Percentiles rank a stretch among this genome's conserved stretches.
Evolutionary conservation across 2,797 vertebrate species (phyloP).

Genomic region (Amblyraja radiata): DNA sequence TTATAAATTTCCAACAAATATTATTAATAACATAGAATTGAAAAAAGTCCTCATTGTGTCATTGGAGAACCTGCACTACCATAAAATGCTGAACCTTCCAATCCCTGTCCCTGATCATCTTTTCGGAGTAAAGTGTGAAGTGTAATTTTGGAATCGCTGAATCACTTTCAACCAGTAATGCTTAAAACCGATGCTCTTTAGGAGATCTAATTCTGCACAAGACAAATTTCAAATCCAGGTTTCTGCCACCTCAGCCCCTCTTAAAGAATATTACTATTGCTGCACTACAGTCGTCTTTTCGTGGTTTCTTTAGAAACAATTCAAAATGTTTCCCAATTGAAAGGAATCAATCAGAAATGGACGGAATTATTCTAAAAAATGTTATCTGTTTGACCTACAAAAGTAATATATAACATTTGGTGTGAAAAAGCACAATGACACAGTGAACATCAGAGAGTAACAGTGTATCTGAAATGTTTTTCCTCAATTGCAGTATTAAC

Average conservation of each 20-base stretch:
- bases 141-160: neutral
- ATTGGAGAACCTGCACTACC: neutral
- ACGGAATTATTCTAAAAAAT: neutral
- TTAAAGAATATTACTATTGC: neutral
- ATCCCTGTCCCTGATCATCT: neutral
- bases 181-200: neutral
- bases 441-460: conserved; percentile 1
- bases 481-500: neutral
- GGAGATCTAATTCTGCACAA: neutral
- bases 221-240: neutral
- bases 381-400: neutral
- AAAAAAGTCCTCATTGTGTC: neutral
- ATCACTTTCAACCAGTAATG: neutral
- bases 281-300: neutral
- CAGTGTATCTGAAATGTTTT: neutral
- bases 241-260: neutral
- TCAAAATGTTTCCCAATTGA: neutral
- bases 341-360: conserved; percentile 5
- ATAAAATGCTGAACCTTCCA: neutral
- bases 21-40: neutral
- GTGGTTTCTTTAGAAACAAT: conserved; percentile 13
- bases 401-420: neutral
- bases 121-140: neutral
- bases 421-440: conserved; percentile 24
- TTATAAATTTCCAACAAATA: neutral